Conservation (phyloP, 2,113 vertebrate genomes). For the Lycaon pictus region DNA sequence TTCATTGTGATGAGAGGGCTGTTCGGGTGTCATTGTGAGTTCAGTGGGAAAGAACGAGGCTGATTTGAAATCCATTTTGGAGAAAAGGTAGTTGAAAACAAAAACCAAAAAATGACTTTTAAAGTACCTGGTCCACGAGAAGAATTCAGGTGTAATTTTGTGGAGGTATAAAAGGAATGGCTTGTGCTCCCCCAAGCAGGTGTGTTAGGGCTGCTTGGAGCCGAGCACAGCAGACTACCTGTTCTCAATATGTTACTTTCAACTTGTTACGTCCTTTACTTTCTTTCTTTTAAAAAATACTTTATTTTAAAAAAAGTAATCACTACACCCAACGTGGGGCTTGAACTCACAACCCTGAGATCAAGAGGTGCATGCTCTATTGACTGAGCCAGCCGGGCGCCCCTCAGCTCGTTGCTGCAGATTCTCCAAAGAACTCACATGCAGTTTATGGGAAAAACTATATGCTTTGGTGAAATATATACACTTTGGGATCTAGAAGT, state of each 20-base stretch:
- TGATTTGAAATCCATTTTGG: background rate
- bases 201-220: rapidly evolving
- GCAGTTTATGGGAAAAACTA: background rate
- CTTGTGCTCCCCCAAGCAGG: rapidly evolving
- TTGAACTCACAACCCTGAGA: background rate
- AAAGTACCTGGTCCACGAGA: background rate
- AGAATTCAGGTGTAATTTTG: background rate
- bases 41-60: background rate
- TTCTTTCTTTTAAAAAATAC: background rate
- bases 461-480: background rate
- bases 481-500: background rate
- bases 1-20: background rate
- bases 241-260: background rate
- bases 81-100: background rate
- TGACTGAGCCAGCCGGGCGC: background rate
- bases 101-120: background rate
- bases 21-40: background rate
- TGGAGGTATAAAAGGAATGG: background rate
- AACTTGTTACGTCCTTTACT: background rate
- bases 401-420: background rate
- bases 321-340: background rate
- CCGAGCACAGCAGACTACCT: background rate
- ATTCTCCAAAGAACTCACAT: background rate
- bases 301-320: background rate
- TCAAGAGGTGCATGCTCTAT: background rate